phyloP scores from a whole-genome alignment of 1,140 invertebrate genomes.

The Formica exsecta region DNA sequence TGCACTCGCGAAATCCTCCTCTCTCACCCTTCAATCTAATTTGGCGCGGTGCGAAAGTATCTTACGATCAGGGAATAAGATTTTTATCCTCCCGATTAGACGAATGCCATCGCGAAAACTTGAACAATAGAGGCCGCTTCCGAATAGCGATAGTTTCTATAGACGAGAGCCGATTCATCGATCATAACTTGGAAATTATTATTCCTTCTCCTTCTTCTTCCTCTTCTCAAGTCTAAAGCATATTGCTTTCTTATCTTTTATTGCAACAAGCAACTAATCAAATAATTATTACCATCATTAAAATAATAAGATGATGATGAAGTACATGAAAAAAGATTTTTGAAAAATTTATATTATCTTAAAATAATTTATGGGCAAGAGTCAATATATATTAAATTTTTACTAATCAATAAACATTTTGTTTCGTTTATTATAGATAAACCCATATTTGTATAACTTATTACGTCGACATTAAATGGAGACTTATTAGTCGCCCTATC shows the following conservation, averaged over 20 bases:
- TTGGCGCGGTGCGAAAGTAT: background rate
- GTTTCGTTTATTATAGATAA: background rate
- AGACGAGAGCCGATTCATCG: constrained; percentile 22
- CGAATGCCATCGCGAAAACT: constrained; percentile 38
- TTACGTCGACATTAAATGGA: constrained; percentile 9
- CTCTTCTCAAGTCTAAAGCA: background rate
- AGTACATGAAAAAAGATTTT: background rate
- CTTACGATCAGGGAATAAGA: constrained; percentile 45
- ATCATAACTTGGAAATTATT: constrained; percentile 39
- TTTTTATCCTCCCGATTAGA: constrained; percentile 49
- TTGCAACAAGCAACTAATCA: background rate
- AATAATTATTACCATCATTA: constrained; percentile 20
- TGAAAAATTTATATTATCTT: background rate
- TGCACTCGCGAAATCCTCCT: constrained; percentile 18
- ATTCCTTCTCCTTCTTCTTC: background rate
- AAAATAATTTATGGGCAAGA: constrained; percentile 14
- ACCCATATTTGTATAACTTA: background rate
- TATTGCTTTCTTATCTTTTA: background rate
- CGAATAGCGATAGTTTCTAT: constrained; percentile 29
- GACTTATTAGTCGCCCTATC: constrained; percentile 25
- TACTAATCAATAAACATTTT: background rate
- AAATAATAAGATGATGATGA: background rate
- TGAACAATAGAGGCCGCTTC: constrained; percentile 8
- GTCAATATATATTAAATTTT: background rate
- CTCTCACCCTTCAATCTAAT: constrained; percentile 12